These are phyloP conservation scores for Micrasema longulum DNA, from an alignment of 1,140 invertebrate genomes.

Conservation along the genomic window DNA sequence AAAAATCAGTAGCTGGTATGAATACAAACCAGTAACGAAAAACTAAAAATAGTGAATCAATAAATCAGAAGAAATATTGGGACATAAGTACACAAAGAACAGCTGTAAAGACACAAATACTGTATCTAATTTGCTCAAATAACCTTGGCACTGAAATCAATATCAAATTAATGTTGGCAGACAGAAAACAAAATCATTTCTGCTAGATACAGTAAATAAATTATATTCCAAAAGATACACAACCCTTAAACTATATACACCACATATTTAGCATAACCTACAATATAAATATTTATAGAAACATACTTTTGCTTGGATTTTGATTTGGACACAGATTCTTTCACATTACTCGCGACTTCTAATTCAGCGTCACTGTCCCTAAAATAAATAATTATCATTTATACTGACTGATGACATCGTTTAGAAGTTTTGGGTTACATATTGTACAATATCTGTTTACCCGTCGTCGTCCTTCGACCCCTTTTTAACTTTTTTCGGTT, in stretches of 20 bases:
- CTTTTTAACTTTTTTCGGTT: constrained; percentile 78
- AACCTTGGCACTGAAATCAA: constrained; percentile 12
- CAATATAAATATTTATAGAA: constrained; percentile 57
- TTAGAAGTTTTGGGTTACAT: constrained; percentile 55
- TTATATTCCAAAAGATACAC: too few species aligned
- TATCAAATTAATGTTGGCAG: neutral
- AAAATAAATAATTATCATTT: constrained; percentile 54
- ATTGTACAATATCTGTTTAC: constrained; percentile 64
- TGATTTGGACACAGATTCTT: constrained; percentile 62
- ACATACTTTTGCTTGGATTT: constrained; percentile 60
- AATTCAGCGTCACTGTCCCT: constrained; percentile 70
- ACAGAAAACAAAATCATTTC: constrained; percentile 23
- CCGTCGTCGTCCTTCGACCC: constrained; percentile 73
- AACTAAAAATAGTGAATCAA: too few species aligned
- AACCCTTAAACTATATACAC: too few species aligned
- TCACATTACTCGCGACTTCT: constrained; percentile 60
- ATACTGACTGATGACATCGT: constrained; percentile 15
- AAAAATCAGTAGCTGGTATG: too few species aligned
- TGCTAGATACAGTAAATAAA: too few species aligned
- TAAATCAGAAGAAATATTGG: too few species aligned
- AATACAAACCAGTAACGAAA: too few species aligned
- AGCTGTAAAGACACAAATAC: neutral
- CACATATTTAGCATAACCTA: constrained; percentile 56
- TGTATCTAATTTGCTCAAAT: constrained; percentile 4
- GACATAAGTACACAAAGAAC: neutral